Percentiles rank a stretch among this genome's conserved stretches.
These are phyloP conservation scores for Protosalanx chinensis DNA, from an alignment of 2,797 vertebrate species.

Conservation along the genomic window DNA sequence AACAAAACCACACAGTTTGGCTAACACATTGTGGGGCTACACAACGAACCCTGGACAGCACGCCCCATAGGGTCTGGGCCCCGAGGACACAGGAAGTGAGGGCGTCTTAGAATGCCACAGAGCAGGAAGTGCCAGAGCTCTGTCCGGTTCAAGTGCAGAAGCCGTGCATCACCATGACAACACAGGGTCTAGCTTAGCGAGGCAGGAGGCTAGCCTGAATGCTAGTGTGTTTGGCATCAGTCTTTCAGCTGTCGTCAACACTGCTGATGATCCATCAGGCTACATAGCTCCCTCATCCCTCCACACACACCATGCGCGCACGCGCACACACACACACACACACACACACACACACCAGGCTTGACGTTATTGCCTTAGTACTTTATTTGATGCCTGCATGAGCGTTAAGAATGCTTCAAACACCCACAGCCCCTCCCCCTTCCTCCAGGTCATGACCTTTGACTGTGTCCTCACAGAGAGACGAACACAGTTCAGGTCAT, in stretches of 20 bases:
- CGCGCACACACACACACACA: no score
- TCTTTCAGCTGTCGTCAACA: conserved; percentile 51
- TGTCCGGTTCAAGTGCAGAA: conserved; percentile 21
- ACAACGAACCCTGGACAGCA: conserved; percentile 27
- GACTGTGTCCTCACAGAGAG: conserved; percentile 21
- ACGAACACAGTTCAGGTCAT: conserved; percentile 5
- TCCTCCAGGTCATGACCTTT: conserved; percentile 17
- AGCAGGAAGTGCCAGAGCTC: conserved; percentile 46
- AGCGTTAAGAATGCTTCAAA: not conserved
- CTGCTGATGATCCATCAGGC: not conserved
- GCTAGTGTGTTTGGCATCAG: conserved; percentile 12
- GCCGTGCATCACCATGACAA: conserved; percentile 33
- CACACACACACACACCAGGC: conserved; percentile 15
- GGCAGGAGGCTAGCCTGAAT: conserved; percentile 32
- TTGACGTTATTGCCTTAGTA: conserved; percentile 70
- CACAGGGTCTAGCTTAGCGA: conserved; percentile 45
- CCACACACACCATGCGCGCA: no score
- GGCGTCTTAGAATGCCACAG: conserved; percentile 36
- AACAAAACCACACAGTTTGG: conserved; percentile 22
- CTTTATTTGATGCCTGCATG: conserved; percentile 42
- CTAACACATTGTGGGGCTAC: conserved; percentile 18
- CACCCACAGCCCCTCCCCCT: conserved; percentile 13
- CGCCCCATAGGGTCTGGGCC: conserved; percentile 23
- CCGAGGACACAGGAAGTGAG: conserved; percentile 41
- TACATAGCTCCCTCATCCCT: not conserved